These are phyloP conservation scores for Rhegmatorhina hoffmannsi DNA, from an alignment of 2,113 vertebrate species.

Conservation along the genomic window DNA sequence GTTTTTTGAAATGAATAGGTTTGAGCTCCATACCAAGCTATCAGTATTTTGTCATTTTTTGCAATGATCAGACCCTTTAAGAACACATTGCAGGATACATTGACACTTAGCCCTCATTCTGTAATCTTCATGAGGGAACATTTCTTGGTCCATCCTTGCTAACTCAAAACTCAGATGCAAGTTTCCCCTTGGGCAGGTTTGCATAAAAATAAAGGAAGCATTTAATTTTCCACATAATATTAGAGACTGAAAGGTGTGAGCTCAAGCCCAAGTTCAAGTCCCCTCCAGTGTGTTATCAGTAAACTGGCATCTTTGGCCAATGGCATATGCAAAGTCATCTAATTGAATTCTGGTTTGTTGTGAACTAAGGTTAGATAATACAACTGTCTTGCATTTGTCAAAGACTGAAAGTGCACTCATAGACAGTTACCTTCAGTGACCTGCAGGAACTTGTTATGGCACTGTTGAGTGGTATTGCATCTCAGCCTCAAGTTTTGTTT, in stretches of 20 bases:
- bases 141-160: not conserved
- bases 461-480: not conserved
- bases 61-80: not conserved
- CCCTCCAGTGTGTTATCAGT: not conserved
- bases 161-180: not conserved
- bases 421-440: not conserved
- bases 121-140: not conserved
- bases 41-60: not conserved
- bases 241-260: not conserved
- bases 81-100: not conserved
- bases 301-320: not conserved
- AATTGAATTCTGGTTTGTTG: not conserved
- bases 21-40: not conserved
- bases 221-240: not conserved
- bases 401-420: not conserved
- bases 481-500: fast-evolving
- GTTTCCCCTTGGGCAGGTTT: not conserved
- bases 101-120: not conserved
- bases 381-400: not conserved
- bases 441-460: not conserved
- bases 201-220: not conserved
- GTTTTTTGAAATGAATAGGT: not conserved
- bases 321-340: not conserved
- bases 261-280: not conserved
- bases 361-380: not conserved